Evolutionary conservation across 2,797 vertebrate species (phyloP), one percentile per base, ranked within the genome.

Genomic region (Hoplostethus mediterraneus): DNA sequence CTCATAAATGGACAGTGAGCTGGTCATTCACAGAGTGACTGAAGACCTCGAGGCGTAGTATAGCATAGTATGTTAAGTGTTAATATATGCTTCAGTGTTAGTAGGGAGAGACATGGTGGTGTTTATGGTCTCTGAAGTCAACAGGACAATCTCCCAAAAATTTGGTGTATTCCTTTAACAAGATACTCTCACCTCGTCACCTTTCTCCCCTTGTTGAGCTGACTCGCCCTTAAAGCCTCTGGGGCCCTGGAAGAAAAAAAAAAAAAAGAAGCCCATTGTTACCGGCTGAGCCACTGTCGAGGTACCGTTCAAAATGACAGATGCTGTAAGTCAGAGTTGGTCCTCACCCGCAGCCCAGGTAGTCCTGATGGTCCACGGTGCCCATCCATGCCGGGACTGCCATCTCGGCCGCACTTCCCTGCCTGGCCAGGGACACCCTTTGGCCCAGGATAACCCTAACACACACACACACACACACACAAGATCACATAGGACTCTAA

Each of bases 161-260:
- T 12, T 44, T 44, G 42, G 42, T 4, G 42, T 13, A 44, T 44
- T 44, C 42, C 42, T 44, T 14, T 14, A 44, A 44, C 10, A 44
- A 48, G 6, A 52, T 33, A 67, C 28, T 1, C 90, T 93, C 66
- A 97, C 96, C 93, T 94, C 89, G 12, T 96, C 95, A 64, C 96
- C 95, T 82, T 92, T 94, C 72, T 96, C 95, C 0, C 95, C 96
- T 33, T 64, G 48, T 67, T 81, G 81, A 25, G 92, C 92, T 0
- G 44, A 77, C 11, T 96, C 95, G 0, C 95, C 96, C 74, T 91
- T 94, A 82, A 95, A 95, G 30, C 96, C 95, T 72, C 89, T 90
- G 4, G 84, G 90, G 16, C 95, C 95, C 96, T 96, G 82, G 0
- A 53, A 38, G 36, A 21, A 60, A 47, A 69, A 36, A 68, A 0